A percentile compares a stretch with the other conserved stretches of the same genome.
phyloP scores from a whole-genome alignment of 2,888 invertebrate genomes.

The Scaptomyza tumidula region DNA sequence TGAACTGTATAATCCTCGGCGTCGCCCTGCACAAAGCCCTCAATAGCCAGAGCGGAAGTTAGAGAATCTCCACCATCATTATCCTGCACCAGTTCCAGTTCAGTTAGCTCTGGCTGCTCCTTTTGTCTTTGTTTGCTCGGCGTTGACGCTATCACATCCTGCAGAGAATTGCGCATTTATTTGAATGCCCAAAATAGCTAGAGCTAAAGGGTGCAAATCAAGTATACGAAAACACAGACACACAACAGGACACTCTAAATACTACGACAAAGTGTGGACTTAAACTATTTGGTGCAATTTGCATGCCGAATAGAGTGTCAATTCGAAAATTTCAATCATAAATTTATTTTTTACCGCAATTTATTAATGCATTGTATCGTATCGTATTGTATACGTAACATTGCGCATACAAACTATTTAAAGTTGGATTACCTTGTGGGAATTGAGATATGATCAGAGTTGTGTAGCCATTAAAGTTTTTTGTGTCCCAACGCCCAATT shows the following conservation, averaged over 20 bases:
- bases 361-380: too few species aligned
- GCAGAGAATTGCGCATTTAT: slow-evolving; percentile 55
- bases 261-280: slow-evolving; percentile 41
- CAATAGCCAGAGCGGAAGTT: slow-evolving; percentile 83
- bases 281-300: slow-evolving; percentile 19
- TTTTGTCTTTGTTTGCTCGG: slow-evolving; percentile 3
- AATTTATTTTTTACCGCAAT: neutral
- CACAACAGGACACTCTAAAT: slow-evolving; percentile 26
- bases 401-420: slow-evolving; percentile 33
- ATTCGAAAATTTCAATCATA: neutral
- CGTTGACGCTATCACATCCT: slow-evolving; percentile 64
- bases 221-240: slow-evolving; percentile 26
- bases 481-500: slow-evolving; percentile 37
- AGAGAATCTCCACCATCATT: slow-evolving; percentile 77
- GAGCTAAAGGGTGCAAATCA: slow-evolving; percentile 25
- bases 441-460: slow-evolving; percentile 24
- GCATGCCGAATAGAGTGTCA: slow-evolving; percentile 1
- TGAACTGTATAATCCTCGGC: slow-evolving; percentile 85
- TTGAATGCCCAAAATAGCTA: slow-evolving; percentile 16
- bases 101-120: slow-evolving; percentile 10
- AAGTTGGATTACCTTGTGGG: slow-evolving; percentile 10
- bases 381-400: slow-evolving; percentile 29
- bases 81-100: slow-evolving; percentile 33
- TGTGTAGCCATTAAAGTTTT: slow-evolving; percentile 41
- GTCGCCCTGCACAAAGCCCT: slow-evolving; percentile 83